A percentile compares a stretch with the other conserved stretches of the same genome.
Evolutionary conservation across 1,140 invertebrate species (phyloP).

Genomic region (Harlomillsia oculata): DNA sequence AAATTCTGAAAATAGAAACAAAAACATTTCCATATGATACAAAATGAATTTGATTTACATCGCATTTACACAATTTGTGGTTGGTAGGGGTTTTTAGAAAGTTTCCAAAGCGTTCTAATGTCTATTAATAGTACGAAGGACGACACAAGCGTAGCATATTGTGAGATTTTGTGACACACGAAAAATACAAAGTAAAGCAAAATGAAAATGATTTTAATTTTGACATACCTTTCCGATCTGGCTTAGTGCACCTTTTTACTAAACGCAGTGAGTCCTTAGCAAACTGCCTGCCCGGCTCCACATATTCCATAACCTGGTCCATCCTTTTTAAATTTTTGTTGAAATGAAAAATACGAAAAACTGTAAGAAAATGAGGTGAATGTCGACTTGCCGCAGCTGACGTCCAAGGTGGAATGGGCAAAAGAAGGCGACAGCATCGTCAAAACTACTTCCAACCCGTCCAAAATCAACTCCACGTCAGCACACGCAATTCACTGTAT

Average conservation of each 20-base stretch:
- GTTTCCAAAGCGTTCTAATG: too few species aligned
- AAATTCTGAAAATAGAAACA: slow-evolving; percentile 68
- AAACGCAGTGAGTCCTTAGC: slow-evolving; percentile 94
- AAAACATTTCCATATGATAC: not conserved
- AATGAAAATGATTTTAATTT: not conserved
- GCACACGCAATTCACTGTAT: not conserved
- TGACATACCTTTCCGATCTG: slow-evolving; percentile 86
- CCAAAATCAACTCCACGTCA: not conserved
- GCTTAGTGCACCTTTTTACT: slow-evolving; percentile 98
- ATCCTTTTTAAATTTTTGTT: too few species aligned
- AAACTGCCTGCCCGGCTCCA: slow-evolving; percentile 92
- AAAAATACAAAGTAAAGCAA: not conserved
- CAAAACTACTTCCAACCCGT: not conserved
- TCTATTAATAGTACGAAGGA: too few species aligned
- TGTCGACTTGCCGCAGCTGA: not conserved
- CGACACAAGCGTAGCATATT: too few species aligned
- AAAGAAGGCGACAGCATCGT: not conserved
- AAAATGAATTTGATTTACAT: not conserved
- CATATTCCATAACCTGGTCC: slow-evolving; percentile 93
- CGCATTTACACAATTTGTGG: too few species aligned
- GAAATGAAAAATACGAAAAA: not conserved
- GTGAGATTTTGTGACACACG: not conserved
- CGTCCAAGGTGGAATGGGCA: not conserved
- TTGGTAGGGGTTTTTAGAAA: too few species aligned
- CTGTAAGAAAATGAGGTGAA: not conserved